Evolutionary conservation across 2,113 vertebrate species (phyloP).

Genomic region (Dolichotis patagonum): DNA sequence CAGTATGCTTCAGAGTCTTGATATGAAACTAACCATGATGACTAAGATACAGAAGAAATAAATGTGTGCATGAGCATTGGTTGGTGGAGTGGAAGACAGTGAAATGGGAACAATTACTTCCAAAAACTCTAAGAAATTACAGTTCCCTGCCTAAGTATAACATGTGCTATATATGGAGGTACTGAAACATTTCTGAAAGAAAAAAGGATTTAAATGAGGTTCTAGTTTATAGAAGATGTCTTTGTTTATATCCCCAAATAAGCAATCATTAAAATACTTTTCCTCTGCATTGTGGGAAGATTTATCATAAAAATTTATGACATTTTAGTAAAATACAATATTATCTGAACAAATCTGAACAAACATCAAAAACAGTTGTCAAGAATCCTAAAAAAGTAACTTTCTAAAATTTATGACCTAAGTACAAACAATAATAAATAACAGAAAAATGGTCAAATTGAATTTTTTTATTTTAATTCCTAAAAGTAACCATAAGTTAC

Average conservation of each 20-base stretch:
- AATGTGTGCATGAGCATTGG: neutral
- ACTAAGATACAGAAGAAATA: neutral
- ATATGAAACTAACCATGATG: neutral
- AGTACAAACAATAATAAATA: neutral
- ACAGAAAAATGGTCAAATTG: neutral
- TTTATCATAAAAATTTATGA: constrained; percentile 64
- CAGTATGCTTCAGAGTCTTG: neutral
- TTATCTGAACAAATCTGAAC: neutral
- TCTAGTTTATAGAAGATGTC: constrained; percentile 66
- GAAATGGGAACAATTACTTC: constrained; percentile 36
- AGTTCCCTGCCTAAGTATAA: neutral
- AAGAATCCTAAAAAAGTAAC: neutral
- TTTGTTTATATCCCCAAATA: constrained; percentile 64
- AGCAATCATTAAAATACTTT: constrained; percentile 26
- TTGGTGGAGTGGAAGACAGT: neutral
- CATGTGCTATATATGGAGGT: neutral
- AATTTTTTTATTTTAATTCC: neutral
- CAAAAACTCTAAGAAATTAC: constrained; percentile 5
- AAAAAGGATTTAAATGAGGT: neutral
- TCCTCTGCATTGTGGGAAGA: neutral
- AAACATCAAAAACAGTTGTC: constrained; percentile 40
- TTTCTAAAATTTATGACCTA: neutral
- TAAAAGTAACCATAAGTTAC: neutral
- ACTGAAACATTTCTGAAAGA: constrained; percentile 44
- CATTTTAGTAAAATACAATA: neutral